phyloP scores from a whole-genome alignment of 1,140 invertebrate species.

The Daktulosphaira vitifoliae region DNA sequence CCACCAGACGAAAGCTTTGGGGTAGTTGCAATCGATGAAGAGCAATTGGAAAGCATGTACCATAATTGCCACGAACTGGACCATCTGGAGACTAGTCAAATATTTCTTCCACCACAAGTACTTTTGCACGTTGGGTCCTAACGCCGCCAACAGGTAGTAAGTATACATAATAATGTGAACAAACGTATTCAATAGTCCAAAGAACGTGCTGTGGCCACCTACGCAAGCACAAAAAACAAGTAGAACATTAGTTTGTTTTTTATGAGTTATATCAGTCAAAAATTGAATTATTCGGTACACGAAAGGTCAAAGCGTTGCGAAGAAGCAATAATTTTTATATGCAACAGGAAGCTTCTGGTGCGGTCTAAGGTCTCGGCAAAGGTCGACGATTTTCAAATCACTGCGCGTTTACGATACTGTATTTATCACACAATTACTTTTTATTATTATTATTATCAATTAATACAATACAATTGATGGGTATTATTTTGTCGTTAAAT shows the following conservation, averaged over 20 bases:
- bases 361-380: slow-evolving; percentile 24
- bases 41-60: slow-evolving; percentile 73
- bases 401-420: neutral
- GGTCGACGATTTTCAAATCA: slow-evolving; percentile 6
- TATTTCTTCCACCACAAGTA: slow-evolving; percentile 94
- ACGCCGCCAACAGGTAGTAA: slow-evolving; percentile 77
- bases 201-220: slow-evolving; percentile 72
- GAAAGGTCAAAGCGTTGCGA: no score
- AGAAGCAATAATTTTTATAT: neutral
- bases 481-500: no score
- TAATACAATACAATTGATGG: no score
- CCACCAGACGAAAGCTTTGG: slow-evolving; percentile 61
- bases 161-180: slow-evolving; percentile 87
- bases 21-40: slow-evolving; percentile 78
- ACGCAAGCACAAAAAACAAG: slow-evolving; percentile 39
- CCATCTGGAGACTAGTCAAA: slow-evolving; percentile 76
- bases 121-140: slow-evolving; percentile 74
- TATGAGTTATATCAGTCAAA: no score
- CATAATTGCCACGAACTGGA: slow-evolving; percentile 73
- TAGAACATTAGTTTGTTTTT: no score
- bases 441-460: no score
- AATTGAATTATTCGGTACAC: no score
- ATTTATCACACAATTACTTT: slow-evolving; percentile 22
- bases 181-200: slow-evolving; percentile 75
- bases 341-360: slow-evolving; percentile 4